Evolutionary conservation across 1,140 invertebrate species (phyloP).

Genomic region (Caenorhabditis inopinata): DNA sequence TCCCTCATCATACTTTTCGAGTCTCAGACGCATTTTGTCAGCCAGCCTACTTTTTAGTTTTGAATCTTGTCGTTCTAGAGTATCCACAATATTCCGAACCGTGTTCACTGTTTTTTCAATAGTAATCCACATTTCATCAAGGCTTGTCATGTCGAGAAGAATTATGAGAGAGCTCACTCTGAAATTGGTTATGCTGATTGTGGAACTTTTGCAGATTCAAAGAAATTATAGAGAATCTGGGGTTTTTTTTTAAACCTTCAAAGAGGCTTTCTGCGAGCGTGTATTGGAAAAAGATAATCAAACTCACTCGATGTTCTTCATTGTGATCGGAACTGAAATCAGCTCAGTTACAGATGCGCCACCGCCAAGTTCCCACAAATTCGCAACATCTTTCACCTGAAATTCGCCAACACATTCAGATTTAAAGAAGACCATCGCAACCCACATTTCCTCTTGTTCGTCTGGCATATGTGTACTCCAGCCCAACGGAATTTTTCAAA

Average conservation of each 20-base stretch:
- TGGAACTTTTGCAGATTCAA: too few species aligned
- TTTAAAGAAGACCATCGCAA: neutral
- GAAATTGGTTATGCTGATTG: too few species aligned
- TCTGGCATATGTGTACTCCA: slow-evolving; percentile 39
- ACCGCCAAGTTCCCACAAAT: slow-evolving; percentile 42
- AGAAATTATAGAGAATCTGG: too few species aligned
- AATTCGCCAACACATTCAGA: neutral
- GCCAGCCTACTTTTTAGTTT: neutral
- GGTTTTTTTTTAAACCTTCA: too few species aligned
- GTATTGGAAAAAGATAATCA: neutral
- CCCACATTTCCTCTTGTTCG: slow-evolving; percentile 41
- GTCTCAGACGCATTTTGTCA: neutral
- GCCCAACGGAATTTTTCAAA: slow-evolving; percentile 31
- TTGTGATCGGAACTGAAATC: slow-evolving; percentile 6
- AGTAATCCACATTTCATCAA: slow-evolving; percentile 7
- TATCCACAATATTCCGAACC: neutral
- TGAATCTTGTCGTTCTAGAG: neutral
- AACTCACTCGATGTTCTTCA: slow-evolving; percentile 32
- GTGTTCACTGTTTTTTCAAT: slow-evolving; percentile 17
- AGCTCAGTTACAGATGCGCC: neutral
- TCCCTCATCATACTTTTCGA: neutral
- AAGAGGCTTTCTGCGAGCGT: too few species aligned
- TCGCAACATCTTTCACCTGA: slow-evolving; percentile 41
- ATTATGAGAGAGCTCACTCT: slow-evolving; percentile 21
- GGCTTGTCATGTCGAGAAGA: slow-evolving; percentile 24